phyloP scores from a whole-genome alignment of 2,797 vertebrate species.

The Ceyx erithaca region DNA sequence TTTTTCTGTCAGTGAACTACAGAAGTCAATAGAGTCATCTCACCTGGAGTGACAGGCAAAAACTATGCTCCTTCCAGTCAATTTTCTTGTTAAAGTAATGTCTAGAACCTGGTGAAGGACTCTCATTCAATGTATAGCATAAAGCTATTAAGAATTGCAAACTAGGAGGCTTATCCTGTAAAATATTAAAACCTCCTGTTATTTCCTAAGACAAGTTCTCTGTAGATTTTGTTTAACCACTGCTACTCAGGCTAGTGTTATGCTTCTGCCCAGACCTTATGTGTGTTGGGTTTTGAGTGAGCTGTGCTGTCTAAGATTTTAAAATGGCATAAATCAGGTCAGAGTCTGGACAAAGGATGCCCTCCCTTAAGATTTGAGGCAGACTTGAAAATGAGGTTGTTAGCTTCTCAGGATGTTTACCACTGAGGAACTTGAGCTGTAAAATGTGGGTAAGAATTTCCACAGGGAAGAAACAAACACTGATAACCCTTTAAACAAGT shows the following conservation, averaged over 20 bases:
- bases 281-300: background rate
- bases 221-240: background rate
- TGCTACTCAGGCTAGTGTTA: background rate
- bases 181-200: fast-evolving
- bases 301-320: background rate
- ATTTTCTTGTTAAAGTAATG: background rate
- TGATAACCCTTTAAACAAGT: background rate
- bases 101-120: background rate
- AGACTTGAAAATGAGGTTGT: background rate
- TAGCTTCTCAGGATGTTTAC: background rate
- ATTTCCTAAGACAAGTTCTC: background rate
- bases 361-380: background rate
- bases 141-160: background rate
- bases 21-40: background rate
- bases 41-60: background rate
- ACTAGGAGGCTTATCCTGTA: background rate
- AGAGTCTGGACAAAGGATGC: background rate
- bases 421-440: background rate
- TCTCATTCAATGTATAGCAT: background rate
- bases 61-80: background rate
- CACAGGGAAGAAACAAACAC: background rate
- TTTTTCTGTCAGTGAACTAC: background rate
- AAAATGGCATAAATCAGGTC: background rate
- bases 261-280: background rate
- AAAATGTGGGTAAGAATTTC: background rate